Evolutionary conservation across 2,113 vertebrate genomes (phyloP), one percentile per base, ranked within the genome.

Genomic region (Lichenostomus cassidix): DNA sequence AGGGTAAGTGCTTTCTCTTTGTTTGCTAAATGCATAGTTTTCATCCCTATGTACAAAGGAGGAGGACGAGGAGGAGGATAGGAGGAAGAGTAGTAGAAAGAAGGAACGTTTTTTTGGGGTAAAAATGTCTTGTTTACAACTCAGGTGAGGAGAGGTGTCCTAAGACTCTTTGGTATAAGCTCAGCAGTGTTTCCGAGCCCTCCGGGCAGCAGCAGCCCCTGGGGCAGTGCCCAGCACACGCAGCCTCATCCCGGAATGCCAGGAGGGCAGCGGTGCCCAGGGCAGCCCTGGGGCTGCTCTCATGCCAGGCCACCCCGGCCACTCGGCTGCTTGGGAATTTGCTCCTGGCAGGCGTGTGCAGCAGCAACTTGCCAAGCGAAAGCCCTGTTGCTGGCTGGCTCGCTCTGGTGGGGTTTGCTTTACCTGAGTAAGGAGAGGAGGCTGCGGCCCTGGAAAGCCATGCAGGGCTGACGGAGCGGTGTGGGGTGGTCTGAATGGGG

Each of bases 1-100:
- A 98, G 94, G 97, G 96, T 96, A 98, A 98, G 98, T 99, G 99
- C 99, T 99, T 99, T 99, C 99, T 99, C 98, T 99, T 99, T 98
- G 98, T 98, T 98, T 98, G 98, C 98, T 98, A 98, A 98, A 99
- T 99, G 98, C 98, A 99, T 98, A 98, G 98, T 98, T 98, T 97
- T 98, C 96, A 97, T 96, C 96, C 95, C 97, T 97, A 97, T 96
- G 97, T 98, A 98, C 97, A 97, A 97, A 98, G 96, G 93, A 97
- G 96, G 95, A 93, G 83, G 84, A 95, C 65, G 94, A 97, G 92
- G 90, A 93, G 87, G 70, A 95, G 82, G 87, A 90, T 65, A 94
- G 90, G 65, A 96, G 76, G 94, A 96, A 92, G 86, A 95, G 88
- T 90, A 84, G 78, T 94, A 91, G 84, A 97, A 96, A 93, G 94